Base-by-base conservation (phyloP, 2,797 vertebrate genomes). In the Centropyge bicolor region DNA sequence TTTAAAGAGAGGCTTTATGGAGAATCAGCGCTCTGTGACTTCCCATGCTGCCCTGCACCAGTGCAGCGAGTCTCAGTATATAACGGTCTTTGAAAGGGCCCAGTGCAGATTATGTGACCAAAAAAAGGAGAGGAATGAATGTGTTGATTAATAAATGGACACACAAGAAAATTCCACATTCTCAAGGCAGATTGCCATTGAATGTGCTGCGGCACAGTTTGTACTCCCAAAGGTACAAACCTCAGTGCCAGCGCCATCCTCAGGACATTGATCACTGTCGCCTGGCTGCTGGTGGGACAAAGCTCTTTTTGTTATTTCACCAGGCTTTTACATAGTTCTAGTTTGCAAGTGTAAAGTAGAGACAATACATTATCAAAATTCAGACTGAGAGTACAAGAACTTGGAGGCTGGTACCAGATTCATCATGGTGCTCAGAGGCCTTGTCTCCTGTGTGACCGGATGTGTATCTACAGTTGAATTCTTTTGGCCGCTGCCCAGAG, bases 1-100 rank as follows among this genome's bases (percentile, higher is more conserved):
- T 76, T 75, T 51, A 63, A 84, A 64, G 17, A 8, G 19, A 70
- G 56, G 63, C 54, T 73, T 81, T 60, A 41, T 41, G 40, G 51
- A 62, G 54, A 70, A 62, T 88, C 20, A 27, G 20, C 41, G 35
- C 51, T 38, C 60, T 16, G 14, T 55, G 10, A 70, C 48, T 56
- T 36, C 13, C 19, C 35, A 31, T 51, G 54, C 74, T 51, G 62
- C 27, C 17, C 45, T 64, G 16, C 49, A 8, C 11, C 17, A 55
- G 35, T 64, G 2, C 62, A 62, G 10, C 2, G 22, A 65, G 24
- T 67, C 63, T 48, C 43, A 61, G 20, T 12, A 6, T 40, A 62
- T n/a, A 41, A 1, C 24, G 55, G 52, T 54, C 59, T 48, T 12
- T 56, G 49, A 7, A 62, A 55, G 43, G 38, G 20, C 17, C 38